Evolutionary conservation across 35 echinoderm and acorn worm genomes (phyloP).

Genomic region (Heliocidaris erythrogramma): DNA sequence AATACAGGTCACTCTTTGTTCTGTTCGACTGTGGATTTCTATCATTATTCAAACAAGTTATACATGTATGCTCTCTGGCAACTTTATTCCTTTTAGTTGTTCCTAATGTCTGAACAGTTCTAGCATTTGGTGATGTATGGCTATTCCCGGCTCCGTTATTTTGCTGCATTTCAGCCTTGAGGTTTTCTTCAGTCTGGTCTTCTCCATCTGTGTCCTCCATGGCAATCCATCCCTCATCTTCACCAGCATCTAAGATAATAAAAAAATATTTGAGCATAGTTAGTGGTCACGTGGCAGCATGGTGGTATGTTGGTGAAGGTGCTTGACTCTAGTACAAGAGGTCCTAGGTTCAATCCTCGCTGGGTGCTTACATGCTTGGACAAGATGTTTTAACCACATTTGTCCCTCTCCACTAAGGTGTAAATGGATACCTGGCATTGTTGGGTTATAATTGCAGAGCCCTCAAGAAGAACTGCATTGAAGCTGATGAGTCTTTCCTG

Average conservation of each 20-base stretch:
- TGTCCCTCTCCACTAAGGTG: background rate
- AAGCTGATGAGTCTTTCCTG: no score
- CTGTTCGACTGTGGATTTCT: background rate
- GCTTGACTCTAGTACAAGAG: background rate
- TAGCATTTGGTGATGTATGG: background rate
- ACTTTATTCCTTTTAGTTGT: background rate
- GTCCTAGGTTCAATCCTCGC: background rate
- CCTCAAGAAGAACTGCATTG: no score
- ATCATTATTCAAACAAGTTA: background rate
- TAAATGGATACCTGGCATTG: no score
- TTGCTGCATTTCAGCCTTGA: background rate
- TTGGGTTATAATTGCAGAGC: no score
- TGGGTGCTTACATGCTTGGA: background rate
- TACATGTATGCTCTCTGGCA: no score
- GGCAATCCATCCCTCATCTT: constrained; percentile 7
- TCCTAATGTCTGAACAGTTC: background rate
- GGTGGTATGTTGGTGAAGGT: background rate
- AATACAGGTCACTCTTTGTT: background rate
- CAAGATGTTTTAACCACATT: background rate
- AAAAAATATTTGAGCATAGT: background rate
- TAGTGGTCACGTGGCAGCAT: background rate
- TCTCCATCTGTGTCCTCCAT: background rate
- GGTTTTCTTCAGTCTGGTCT: background rate
- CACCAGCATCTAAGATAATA: background rate
- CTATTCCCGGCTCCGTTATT: background rate